Percentiles rank a stretch among this genome's conserved stretches.
These are phyloP conservation scores for Spilogale gracilis DNA, from an alignment of 2,113 vertebrate species.

Conservation along the genomic window DNA sequence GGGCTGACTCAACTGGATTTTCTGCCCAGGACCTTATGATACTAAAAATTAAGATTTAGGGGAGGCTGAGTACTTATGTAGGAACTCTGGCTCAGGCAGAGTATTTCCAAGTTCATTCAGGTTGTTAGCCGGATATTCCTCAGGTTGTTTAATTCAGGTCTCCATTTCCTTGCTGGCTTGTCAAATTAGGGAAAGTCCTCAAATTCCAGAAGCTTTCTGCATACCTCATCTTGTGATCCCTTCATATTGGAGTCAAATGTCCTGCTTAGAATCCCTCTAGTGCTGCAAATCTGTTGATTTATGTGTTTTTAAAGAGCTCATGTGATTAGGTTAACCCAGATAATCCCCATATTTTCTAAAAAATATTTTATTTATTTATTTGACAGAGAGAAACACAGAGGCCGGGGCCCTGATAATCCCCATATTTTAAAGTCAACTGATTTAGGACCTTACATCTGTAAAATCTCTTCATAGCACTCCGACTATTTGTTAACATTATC, in stretches of 20 bases:
- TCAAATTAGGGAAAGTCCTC: neutral
- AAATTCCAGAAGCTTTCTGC: neutral
- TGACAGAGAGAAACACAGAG: no score
- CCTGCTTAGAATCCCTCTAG: neutral
- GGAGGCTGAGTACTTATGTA: neutral
- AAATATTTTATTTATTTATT: no score
- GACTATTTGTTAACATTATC: neutral
- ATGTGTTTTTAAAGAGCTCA: neutral
- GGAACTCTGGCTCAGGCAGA: neutral
- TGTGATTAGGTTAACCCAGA: neutral
- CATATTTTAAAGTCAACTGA: neutral
- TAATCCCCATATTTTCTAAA: neutral
- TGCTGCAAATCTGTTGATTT: neutral
- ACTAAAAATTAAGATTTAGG: neutral
- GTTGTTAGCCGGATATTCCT: neutral
- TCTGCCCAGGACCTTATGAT: neutral
- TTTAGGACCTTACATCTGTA: neutral
- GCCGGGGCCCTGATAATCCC: neutral
- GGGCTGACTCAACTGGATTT: rapidly evolving
- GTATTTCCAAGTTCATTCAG: neutral
- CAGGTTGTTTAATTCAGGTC: neutral
- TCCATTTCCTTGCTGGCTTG: neutral
- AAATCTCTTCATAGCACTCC: neutral
- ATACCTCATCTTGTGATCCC: neutral
- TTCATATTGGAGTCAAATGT: neutral